These are phyloP conservation scores for Platygyra sinensis DNA, from an alignment of 64 coral and sea anemone species.

Conservation along the genomic window DNA sequence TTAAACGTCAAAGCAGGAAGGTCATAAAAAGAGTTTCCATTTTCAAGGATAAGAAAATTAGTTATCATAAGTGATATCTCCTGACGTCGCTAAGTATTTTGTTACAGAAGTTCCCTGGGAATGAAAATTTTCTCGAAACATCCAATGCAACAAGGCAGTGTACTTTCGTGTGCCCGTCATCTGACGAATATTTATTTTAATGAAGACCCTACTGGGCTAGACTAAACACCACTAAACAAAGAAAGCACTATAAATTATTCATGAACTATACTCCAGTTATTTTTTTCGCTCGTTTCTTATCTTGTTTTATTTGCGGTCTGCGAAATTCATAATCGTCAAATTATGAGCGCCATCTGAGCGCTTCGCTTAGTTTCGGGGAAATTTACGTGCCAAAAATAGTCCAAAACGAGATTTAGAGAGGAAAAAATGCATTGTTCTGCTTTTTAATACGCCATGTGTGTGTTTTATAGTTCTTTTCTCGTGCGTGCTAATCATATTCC, in stretches of 20 bases:
- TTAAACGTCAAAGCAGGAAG: not conserved
- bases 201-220: slow-evolving; percentile 27
- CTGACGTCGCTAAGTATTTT: not conserved
- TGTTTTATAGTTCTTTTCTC: not conserved
- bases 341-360: not conserved
- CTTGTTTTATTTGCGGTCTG: not conserved
- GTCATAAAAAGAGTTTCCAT: not conserved
- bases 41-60: slow-evolving; percentile 6
- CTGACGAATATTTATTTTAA: slow-evolving; percentile 35
- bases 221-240: slow-evolving; percentile 20
- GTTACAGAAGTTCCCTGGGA: not conserved
- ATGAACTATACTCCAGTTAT: not conserved
- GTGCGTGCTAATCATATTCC: slow-evolving; percentile 38
- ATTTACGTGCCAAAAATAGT: not conserved
- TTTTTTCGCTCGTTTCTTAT: not conserved
- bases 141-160: not conserved
- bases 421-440: not conserved
- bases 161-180: not conserved
- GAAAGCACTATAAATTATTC: slow-evolving; percentile 29
- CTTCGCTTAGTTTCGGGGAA: not conserved
- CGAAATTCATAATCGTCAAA: not conserved
- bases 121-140: not conserved
- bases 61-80: not conserved
- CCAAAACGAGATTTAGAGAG: too few species aligned
- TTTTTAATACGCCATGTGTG: not conserved